These are phyloP conservation scores for Amniataba percoides DNA, from an alignment of 2,797 vertebrate genomes.

Conservation along the genomic window DNA sequence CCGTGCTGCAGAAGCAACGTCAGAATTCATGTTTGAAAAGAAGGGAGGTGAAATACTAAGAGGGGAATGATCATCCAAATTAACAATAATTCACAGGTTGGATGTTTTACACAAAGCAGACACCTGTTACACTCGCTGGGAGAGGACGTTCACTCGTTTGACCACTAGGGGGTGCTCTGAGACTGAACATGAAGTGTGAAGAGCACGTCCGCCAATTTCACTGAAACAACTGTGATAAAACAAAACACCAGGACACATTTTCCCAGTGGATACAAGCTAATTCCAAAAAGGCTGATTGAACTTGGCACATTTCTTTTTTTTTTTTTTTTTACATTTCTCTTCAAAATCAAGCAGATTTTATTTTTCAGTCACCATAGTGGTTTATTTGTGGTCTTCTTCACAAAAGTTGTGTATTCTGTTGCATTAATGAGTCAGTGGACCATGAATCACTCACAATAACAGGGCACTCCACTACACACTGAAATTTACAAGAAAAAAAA, in stretches of 20 bases:
- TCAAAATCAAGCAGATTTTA: background rate
- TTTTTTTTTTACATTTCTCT: too few relatives aligned
- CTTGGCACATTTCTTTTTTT: too few relatives aligned
- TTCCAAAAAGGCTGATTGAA: background rate
- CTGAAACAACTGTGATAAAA: conserved; percentile 2
- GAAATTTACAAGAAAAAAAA: background rate
- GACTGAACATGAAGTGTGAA: conserved; percentile 24
- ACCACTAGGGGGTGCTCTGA: conserved; percentile 65
- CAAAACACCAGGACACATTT: background rate
- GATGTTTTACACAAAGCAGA: conserved; percentile 13
- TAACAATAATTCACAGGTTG: background rate
- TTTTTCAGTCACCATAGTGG: background rate
- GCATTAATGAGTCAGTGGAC: conserved; percentile 12
- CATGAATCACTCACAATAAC: conserved; percentile 21
- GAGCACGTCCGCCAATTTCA: background rate
- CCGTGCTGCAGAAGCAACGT: background rate
- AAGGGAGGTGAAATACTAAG: background rate
- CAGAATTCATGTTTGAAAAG: background rate
- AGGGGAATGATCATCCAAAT: background rate
- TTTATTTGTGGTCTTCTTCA: background rate
- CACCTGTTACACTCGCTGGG: background rate
- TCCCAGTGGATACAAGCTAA: background rate
- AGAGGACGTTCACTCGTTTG: conserved; percentile 16
- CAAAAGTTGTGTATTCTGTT: conserved; percentile 15
- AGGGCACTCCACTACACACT: background rate